A percentile compares a stretch with the other conserved stretches of the same genome.
Conservation (phyloP, 2,888 invertebrate genomes). For the Eupithecia centaureata region DNA sequence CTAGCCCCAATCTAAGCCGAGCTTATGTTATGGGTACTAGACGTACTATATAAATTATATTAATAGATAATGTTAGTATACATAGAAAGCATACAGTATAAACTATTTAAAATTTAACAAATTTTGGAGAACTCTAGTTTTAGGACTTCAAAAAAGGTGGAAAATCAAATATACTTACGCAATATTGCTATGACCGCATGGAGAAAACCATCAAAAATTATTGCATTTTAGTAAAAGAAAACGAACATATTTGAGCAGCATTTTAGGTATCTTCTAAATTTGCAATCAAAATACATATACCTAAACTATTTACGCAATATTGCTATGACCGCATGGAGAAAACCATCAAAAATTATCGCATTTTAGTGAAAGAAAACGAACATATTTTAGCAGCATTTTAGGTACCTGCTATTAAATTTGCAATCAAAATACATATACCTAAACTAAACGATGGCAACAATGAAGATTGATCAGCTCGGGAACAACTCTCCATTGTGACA, state of each 20-base stretch:
- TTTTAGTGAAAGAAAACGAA: neutral
- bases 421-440: neutral
- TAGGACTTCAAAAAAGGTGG: too few species aligned
- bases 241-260: neutral
- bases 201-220: neutral
- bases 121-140: too few species aligned
- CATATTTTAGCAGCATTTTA: neutral
- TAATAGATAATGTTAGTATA: too few species aligned
- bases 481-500: neutral
- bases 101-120: too few species aligned
- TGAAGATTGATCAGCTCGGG: neutral
- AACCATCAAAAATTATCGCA: neutral
- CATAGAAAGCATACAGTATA: too few species aligned
- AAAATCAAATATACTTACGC: too few species aligned
- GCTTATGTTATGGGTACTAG: too few species aligned
- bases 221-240: neutral
- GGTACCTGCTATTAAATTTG: neutral
- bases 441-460: neutral
- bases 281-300: slow-evolving; percentile 1
- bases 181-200: too few species aligned
- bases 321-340: too few species aligned
- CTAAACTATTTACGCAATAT: too few species aligned
- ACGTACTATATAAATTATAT: too few species aligned
- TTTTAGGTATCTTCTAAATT: neutral
- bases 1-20: too few species aligned